phyloP scores from a whole-genome alignment of 2,888 invertebrate species.

The Limnephilus marmoratus region DNA sequence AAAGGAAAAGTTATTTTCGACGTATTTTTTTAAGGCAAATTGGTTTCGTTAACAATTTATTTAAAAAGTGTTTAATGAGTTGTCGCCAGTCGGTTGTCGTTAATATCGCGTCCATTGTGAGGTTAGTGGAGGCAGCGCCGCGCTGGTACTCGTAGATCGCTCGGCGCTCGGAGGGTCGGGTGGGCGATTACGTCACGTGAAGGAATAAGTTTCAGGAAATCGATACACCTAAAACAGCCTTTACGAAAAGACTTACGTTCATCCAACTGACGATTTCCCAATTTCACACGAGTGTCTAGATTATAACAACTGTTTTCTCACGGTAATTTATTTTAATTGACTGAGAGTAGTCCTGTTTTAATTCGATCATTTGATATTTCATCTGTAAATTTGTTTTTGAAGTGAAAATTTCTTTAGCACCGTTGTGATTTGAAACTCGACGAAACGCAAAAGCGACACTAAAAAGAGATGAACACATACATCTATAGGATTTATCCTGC shows the following conservation, averaged over 20 bases:
- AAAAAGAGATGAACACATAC: too few species aligned
- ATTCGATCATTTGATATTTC: too few species aligned
- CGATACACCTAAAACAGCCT: constrained; percentile 24
- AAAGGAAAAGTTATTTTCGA: background rate
- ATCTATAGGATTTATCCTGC: too few species aligned
- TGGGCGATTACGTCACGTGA: background rate
- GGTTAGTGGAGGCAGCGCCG: background rate
- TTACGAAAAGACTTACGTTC: constrained; percentile 21
- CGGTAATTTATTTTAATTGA: too few species aligned
- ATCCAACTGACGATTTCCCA: constrained; percentile 25
- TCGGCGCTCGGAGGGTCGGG: background rate
- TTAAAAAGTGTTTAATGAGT: background rate
- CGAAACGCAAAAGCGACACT: too few species aligned
- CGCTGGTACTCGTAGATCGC: background rate
- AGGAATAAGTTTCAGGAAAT: constrained; percentile 11
- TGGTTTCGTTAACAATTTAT: background rate
- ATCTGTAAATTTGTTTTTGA: too few species aligned
- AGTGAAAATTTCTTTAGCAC: too few species aligned
- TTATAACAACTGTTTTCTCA: too few species aligned
- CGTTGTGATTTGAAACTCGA: too few species aligned
- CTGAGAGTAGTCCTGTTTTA: too few species aligned
- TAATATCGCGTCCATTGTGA: background rate
- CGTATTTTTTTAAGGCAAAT: too few species aligned
- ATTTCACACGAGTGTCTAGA: background rate
- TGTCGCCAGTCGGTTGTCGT: background rate